A percentile compares a stretch with the other conserved stretches of the same genome.
These are phyloP conservation scores for Drosophila tanythrix DNA, from an alignment of 2,888 invertebrate species.

Conservation along the genomic window DNA sequence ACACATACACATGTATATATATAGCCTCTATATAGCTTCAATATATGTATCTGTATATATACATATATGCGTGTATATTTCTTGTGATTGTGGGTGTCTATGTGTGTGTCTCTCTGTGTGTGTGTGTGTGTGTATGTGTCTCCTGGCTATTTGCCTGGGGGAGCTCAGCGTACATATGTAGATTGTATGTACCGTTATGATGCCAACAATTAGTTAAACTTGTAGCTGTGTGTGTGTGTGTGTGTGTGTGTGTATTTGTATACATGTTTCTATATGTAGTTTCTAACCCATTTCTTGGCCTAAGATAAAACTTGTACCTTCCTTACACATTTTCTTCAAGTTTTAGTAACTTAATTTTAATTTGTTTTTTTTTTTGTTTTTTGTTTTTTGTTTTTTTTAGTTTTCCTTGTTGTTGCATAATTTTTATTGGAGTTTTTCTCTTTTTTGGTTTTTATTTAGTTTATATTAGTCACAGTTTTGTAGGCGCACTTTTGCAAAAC, in stretches of 20 bases:
- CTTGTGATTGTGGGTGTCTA: constrained; percentile 16
- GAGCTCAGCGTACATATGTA: constrained; percentile 71
- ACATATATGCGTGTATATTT: constrained; percentile 25
- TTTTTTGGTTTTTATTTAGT: constrained; percentile 43
- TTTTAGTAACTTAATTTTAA: constrained; percentile 32
- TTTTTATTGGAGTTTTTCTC: constrained; percentile 68
- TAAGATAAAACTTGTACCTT: constrained; percentile 47
- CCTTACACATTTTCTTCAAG: constrained; percentile 18
- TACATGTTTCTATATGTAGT: constrained; percentile 25
- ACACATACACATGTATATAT: constrained; percentile 51
- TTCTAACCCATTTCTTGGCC: constrained; percentile 27
- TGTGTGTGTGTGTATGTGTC: constrained; percentile 24
- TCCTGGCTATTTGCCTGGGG: constrained; percentile 29
- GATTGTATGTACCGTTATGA: constrained; percentile 71
- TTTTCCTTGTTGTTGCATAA: constrained; percentile 33
- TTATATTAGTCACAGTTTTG: constrained; percentile 72
- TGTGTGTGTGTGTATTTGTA: constrained; percentile 25
- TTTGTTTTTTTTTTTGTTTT: constrained; percentile 13
- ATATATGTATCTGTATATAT: constrained; percentile 49
- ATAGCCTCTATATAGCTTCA: constrained; percentile 39
- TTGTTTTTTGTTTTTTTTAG: constrained; percentile 25
- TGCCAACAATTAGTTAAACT: constrained; percentile 52
- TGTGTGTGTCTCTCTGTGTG: constrained; percentile 15
- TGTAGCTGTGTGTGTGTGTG: constrained; percentile 14
- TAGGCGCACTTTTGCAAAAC: constrained; percentile 70